Percentiles rank a stretch among this genome's conserved stretches.
Conservation (phyloP, 2,888 invertebrate genomes). For the Aphidius colemani region DNA sequence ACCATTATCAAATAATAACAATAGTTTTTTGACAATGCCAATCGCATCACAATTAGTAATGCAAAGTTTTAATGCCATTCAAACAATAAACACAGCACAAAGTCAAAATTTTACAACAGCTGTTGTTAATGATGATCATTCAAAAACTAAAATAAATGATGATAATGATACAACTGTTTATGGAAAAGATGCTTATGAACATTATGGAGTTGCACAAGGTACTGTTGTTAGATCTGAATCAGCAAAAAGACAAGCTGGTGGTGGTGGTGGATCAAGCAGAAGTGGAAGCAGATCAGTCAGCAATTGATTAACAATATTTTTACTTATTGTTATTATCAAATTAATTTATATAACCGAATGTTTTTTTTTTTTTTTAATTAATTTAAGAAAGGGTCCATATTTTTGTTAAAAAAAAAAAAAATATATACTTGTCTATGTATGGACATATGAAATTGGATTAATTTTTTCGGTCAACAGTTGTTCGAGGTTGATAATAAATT, state of each 20-base stretch:
- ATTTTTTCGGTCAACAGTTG: no score
- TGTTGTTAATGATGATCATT: slow-evolving; percentile 28
- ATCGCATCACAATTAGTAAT: slow-evolving; percentile 50
- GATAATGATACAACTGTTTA: slow-evolving; percentile 29
- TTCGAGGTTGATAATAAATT: no score
- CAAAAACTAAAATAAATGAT: slow-evolving; percentile 23
- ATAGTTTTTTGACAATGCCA: slow-evolving; percentile 38
- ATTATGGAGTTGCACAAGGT: slow-evolving; percentile 50
- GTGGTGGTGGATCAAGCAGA: slow-evolving; percentile 44
- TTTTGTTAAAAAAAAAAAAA: not conserved
- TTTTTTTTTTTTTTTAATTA: slow-evolving; percentile 5
- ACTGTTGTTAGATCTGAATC: slow-evolving; percentile 37
- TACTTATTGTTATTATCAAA: no score
- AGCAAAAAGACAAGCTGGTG: slow-evolving; percentile 22
- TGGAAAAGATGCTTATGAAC: slow-evolving; percentile 52
- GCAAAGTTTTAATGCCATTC: slow-evolving; percentile 50
- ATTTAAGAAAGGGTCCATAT: not conserved
- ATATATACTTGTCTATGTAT: not conserved
- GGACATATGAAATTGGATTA: no score
- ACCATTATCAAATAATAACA: not conserved
- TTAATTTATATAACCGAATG: no score
- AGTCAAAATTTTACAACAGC: slow-evolving; percentile 28
- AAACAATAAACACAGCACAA: slow-evolving; percentile 42
- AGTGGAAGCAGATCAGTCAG: slow-evolving; percentile 52
- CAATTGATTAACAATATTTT: slow-evolving; percentile 37